Conservation (phyloP, 1,140 invertebrate genomes). For the Schlechtendalia chinensis region DNA sequence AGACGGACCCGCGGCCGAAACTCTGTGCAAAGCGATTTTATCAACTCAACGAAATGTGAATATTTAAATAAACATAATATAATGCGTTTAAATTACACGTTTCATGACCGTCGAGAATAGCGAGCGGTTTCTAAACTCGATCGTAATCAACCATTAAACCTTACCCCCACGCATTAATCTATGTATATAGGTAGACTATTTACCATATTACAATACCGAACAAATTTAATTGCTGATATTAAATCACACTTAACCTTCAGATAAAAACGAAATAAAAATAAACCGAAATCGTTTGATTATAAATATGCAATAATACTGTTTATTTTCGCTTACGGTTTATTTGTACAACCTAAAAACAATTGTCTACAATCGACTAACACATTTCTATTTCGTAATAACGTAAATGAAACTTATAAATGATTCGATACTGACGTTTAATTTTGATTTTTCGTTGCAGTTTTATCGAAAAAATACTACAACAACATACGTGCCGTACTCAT, state of each 20-base stretch:
- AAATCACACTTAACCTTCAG: constrained; percentile 2
- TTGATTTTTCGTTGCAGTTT: background rate
- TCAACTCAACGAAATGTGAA: constrained; percentile 2
- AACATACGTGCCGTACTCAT: too few relatives aligned
- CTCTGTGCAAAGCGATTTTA: constrained; percentile 1
- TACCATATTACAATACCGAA: background rate
- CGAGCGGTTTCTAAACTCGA: background rate
- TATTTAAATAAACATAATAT: background rate
- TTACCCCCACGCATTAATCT: constrained; percentile 8
- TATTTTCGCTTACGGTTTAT: too few relatives aligned
- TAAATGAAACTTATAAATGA: too few relatives aligned
- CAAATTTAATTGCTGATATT: constrained; percentile 32
- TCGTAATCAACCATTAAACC: constrained; percentile 7
- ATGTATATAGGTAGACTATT: constrained; percentile 1
- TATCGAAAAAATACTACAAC: background rate
- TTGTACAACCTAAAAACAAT: too few relatives aligned
- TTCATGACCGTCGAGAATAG: background rate
- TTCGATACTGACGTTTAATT: background rate
- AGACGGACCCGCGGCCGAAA: too few relatives aligned
- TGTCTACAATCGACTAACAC: too few relatives aligned
- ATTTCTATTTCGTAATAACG: too few relatives aligned
- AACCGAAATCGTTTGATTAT: background rate
- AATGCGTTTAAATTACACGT: constrained; percentile 14
- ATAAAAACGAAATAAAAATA: background rate
- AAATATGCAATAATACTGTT: background rate